Conservation (phyloP, 2,113 vertebrate species). For the Nicator chloris region DNA sequence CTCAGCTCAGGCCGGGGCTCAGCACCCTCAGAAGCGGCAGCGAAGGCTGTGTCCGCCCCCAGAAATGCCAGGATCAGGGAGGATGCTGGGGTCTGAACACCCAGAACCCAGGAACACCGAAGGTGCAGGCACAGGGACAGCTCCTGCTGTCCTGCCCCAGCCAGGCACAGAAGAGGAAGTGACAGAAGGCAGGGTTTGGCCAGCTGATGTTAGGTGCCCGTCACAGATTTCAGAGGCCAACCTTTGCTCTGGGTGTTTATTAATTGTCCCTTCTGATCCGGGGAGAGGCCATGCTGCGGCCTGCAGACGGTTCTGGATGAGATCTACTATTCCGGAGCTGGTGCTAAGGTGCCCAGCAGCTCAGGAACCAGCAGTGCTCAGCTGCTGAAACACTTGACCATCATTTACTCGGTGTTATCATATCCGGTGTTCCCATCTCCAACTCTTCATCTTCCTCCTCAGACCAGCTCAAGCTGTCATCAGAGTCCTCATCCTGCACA, state of each 20-base stretch:
- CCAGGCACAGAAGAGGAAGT: neutral
- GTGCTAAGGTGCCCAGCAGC: neutral
- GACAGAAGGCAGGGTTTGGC: neutral
- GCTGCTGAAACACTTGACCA: neutral
- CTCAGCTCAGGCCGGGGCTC: neutral
- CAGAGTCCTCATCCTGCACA: slow-evolving; percentile 46
- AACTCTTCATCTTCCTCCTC: slow-evolving; percentile 66
- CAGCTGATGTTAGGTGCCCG: fast-evolving
- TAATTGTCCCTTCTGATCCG: neutral
- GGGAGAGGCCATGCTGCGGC: neutral
- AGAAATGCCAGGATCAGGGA: neutral
- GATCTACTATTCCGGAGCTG: neutral
- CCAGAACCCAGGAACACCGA: neutral
- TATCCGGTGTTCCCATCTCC: slow-evolving; percentile 1
- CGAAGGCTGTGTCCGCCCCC: too few species aligned
- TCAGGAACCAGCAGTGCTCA: neutral
- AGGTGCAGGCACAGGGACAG: neutral
- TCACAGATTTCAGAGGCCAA: neutral
- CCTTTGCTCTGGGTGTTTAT: slow-evolving; percentile 37
- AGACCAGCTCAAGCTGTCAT: slow-evolving; percentile 76
- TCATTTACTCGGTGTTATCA: slow-evolving; percentile 18
- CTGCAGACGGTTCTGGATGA: fast-evolving
- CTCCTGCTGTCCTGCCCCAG: neutral
- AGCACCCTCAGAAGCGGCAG: neutral
- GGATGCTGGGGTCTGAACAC: fast-evolving